Conservation (phyloP, 1,140 invertebrate genomes). For the Aphelenchoides avenae region DNA sequence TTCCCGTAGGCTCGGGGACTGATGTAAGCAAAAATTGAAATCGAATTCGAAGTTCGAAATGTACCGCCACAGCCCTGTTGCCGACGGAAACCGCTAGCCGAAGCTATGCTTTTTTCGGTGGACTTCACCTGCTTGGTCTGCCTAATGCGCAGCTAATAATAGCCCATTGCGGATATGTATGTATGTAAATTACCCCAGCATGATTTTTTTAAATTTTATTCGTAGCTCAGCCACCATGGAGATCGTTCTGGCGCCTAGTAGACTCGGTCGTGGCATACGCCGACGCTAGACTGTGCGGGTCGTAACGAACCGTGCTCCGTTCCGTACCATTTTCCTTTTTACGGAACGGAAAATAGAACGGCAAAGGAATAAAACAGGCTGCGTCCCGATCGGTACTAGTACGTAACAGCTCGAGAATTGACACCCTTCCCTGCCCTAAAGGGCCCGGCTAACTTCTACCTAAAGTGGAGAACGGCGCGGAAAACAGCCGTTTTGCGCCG, state of each 20-base stretch:
- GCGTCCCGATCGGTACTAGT: too few species aligned
- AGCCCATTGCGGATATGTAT: neutral
- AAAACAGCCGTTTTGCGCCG: too few species aligned
- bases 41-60: neutral
- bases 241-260: neutral
- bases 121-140: neutral
- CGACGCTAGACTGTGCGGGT: too few species aligned
- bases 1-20: neutral
- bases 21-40: neutral
- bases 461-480: too few species aligned
- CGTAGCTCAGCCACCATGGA: neutral
- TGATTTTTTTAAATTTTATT: neutral
- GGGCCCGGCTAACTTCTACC: too few species aligned
- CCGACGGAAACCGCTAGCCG: neutral
- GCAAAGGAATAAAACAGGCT: too few species aligned
- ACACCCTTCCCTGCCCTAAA: too few species aligned
- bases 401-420: too few species aligned
- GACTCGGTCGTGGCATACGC: neutral
- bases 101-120: neutral
- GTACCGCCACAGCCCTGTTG: neutral
- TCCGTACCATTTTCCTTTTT: too few species aligned
- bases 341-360: too few species aligned
- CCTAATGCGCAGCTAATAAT: neutral
- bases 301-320: too few species aligned
- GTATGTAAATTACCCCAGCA: neutral